Percentiles rank a stretch among this genome's conserved stretches.
phyloP scores from a whole-genome alignment of 2,888 invertebrate species.

The Lasioglossum calceatum region DNA sequence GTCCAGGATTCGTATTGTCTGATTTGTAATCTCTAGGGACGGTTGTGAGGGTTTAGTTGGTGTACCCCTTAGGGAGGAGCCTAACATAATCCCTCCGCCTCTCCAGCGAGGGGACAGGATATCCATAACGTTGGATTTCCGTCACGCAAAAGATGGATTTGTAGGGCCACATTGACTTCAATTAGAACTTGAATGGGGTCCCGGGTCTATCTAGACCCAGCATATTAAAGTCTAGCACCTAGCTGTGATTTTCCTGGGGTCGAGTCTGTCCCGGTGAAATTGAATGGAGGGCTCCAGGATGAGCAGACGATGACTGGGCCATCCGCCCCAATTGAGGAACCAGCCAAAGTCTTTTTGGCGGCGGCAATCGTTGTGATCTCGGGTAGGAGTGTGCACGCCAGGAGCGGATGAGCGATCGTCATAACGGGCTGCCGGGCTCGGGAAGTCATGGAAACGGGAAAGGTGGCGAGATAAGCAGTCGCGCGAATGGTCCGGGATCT shows the following conservation, averaged over 20 bases:
- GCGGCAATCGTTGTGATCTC: slow-evolving; percentile 46
- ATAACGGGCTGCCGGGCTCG: slow-evolving; percentile 58
- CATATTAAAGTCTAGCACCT: background rate
- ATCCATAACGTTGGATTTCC: too few relatives aligned
- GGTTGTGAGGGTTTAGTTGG: too few relatives aligned
- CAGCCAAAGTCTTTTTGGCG: background rate
- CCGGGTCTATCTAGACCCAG: background rate
- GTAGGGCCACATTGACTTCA: too few relatives aligned
- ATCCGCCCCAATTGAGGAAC: background rate
- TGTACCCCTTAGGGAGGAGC: too few relatives aligned
- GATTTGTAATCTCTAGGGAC: too few relatives aligned
- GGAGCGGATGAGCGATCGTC: slow-evolving; percentile 68
- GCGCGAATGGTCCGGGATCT: slow-evolving; percentile 64
- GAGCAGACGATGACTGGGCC: background rate
- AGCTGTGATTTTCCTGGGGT: background rate
- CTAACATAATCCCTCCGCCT: too few relatives aligned
- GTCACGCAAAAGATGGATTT: too few relatives aligned
- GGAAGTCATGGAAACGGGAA: slow-evolving; percentile 64
- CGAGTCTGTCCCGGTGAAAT: too few relatives aligned
- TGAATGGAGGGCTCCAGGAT: background rate
- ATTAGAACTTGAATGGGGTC: background rate
- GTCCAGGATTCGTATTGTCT: too few relatives aligned
- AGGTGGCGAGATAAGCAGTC: slow-evolving; percentile 68
- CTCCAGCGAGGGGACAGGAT: too few relatives aligned
- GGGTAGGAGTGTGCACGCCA: slow-evolving; percentile 29